phyloP scores from a whole-genome alignment of 2,113 vertebrate species.

The Falcunculus frontatus region DNA sequence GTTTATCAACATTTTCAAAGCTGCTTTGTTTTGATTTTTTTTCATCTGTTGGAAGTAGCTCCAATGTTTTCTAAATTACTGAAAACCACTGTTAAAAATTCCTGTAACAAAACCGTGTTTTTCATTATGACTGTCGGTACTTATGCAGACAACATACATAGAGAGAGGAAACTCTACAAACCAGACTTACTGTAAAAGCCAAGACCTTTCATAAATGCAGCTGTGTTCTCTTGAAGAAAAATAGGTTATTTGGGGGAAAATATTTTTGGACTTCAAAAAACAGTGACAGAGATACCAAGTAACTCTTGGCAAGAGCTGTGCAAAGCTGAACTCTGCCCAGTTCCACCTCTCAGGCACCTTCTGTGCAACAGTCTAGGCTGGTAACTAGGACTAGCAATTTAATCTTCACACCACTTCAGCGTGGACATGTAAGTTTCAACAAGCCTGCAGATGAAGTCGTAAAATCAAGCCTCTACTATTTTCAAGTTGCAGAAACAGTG shows the following conservation, averaged over 20 bases:
- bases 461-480: background rate
- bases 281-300: background rate
- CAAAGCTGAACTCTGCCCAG: background rate
- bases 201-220: background rate
- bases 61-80: background rate
- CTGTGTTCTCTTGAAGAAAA: background rate
- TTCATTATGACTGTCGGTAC: slow-evolving; percentile 2
- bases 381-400: background rate
- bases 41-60: background rate
- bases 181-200: background rate
- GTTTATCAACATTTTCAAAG: background rate
- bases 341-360: background rate
- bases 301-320: background rate
- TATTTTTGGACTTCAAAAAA: background rate
- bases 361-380: background rate
- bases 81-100: slow-evolving; percentile 3
- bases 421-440: background rate
- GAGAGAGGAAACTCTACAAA: background rate
- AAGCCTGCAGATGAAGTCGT: background rate
- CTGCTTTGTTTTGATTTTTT: background rate
- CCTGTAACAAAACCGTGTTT: background rate
- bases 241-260: background rate
- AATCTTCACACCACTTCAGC: background rate
- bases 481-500: background rate
- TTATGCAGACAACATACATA: background rate